Conservation (phyloP, 2,113 vertebrate species). For the Peromyscus maniculatus region DNA sequence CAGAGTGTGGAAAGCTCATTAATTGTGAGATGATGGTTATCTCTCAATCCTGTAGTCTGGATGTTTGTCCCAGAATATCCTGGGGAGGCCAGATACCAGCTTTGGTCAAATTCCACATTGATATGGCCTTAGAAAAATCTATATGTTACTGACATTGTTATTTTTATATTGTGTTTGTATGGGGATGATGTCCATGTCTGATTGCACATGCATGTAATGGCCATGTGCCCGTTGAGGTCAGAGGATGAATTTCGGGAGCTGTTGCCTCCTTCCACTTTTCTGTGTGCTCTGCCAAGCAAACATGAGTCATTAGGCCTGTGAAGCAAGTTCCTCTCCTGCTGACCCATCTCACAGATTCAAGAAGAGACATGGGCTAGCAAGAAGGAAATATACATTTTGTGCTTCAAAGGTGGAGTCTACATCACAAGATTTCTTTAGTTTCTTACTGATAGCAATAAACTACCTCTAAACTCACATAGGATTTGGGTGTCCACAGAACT, state of each 20-base stretch:
- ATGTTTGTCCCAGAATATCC: rapidly evolving
- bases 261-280: too few species aligned
- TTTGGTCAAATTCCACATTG: not conserved
- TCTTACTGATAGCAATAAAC: not conserved
- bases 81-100: not conserved
- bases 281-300: not conserved
- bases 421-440: too few species aligned
- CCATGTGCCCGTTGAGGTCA: not conserved
- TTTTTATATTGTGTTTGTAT: not conserved
- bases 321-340: not conserved
- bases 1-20: not conserved
- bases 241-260: not conserved
- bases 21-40: not conserved
- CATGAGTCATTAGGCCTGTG: not conserved
- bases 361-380: not conserved
- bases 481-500: not conserved
- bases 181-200: not conserved
- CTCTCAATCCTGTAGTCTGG: not conserved
- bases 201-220: not conserved
- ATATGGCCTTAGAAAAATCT: not conserved
- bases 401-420: rapidly evolving
- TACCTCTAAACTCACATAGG: not conserved
- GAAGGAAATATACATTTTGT: not conserved
- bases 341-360: not conserved
- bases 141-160: not conserved